Evolutionary conservation across 1,140 invertebrate species (phyloP), one percentile per base, ranked within the genome.

Genomic region (Scaptodrosophila lebanonensis): DNA sequence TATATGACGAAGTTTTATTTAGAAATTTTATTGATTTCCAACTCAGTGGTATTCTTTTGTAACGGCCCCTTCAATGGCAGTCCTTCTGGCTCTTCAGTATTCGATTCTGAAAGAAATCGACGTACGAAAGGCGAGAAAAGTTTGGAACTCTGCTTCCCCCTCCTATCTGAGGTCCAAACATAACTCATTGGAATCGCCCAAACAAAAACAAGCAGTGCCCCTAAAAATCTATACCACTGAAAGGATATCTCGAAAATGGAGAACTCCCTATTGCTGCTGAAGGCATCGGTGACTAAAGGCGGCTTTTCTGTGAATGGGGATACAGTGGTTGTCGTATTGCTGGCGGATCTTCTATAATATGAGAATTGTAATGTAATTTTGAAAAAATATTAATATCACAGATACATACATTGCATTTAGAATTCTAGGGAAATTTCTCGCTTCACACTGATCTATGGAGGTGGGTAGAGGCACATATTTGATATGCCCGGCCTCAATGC

Each of bases 221-320:
- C 93, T 3, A 93, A 83, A 16, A 90, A 87, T 6, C 91, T 90
- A 43, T 91, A 91, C 87, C 89, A 91, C 45, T 90, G 88, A 57
- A 91, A 92, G 0, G 91, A 91, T 50, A 91, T 83, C 68, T 88
- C 87, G 43, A 89, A 91, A 1, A 91, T 68, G 1, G 90, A 88
- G 49, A 91, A 90, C 0, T 79, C 76, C 0, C 76, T 66, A 56
- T 79, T 75, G 15, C 83, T 85, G 0, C 57, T 56, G n/a, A 77
- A 83, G 32, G 83, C 52, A 2, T 45, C 52, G 8, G 83, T 84
- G 0, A 85, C 53, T 2, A 66, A 35, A 2, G 15, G 15, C 0
- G 62, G 44, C 0, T 1, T 29, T 12, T 11, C 20, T n/a, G 42
- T 35, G 1, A 18, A 5, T 2, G 35, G 32, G 8, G 11, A 38